Evolutionary conservation across 2,888 invertebrate species (phyloP).

Genomic region (Eupeodes luniger): DNA sequence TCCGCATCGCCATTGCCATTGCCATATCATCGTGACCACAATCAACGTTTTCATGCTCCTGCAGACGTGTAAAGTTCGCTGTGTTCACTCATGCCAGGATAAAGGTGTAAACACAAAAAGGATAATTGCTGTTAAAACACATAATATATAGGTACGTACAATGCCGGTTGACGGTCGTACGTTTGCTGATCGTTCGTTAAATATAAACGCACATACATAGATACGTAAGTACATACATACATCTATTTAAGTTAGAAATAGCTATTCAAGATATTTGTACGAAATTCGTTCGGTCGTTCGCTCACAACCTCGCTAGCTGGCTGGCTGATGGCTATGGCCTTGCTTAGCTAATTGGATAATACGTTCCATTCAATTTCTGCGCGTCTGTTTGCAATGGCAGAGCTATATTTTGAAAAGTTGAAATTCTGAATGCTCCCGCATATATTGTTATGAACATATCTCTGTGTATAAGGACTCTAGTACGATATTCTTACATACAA

Average conservation of each 20-base stretch:
- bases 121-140: neutral
- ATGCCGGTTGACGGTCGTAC: no score
- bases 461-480: neutral
- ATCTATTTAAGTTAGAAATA: neutral
- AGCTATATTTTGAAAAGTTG: conserved; percentile 4
- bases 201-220: neutral
- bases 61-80: neutral
- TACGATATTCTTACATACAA: neutral
- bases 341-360: conserved; percentile 21
- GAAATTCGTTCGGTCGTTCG: neutral
- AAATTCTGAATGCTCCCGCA: neutral
- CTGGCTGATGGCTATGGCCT: neutral
- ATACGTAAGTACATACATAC: neutral
- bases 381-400: conserved; percentile 5
- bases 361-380: conserved; percentile 5
- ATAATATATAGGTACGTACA: neutral
- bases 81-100: conserved; percentile 8
- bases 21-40: conserved; percentile 2
- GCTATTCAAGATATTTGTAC: neutral
- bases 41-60: conserved; percentile 2
- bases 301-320: no score
- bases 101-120: conserved; percentile 26
- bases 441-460: neutral
- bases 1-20: no score
- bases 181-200: neutral